These are phyloP conservation scores for Drosophila fulvimacula DNA, from an alignment of 2,888 invertebrate genomes.

Conservation along the genomic window DNA sequence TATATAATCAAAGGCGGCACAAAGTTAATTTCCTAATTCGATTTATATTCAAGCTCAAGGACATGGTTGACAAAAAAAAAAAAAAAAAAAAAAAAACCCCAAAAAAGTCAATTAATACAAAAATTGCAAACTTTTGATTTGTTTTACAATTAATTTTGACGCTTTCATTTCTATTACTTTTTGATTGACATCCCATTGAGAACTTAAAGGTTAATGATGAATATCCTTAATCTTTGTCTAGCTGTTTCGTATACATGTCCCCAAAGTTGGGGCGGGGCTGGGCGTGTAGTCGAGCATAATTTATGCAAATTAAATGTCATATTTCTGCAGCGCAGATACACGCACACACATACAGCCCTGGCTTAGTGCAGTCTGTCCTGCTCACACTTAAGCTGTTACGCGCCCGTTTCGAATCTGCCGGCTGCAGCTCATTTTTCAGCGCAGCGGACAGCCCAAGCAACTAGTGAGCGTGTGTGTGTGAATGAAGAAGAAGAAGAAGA, in stretches of 20 bases:
- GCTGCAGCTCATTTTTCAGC: conserved; percentile 60
- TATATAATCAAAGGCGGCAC: background rate
- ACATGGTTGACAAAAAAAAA: conserved; percentile 7
- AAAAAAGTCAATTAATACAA: conserved; percentile 51
- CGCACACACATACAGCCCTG: conserved; percentile 1
- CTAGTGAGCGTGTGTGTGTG: conserved; percentile 23
- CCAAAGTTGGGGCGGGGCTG: conserved; percentile 13
- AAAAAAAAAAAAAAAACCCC: conserved; percentile 22
- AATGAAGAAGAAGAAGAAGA: conserved; percentile 3
- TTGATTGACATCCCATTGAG: conserved; percentile 49
- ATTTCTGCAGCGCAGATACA: conserved; percentile 51
- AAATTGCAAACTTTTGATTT: conserved; percentile 64
- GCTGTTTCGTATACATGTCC: conserved; percentile 9
- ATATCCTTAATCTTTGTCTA: conserved; percentile 14
- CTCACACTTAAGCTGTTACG: conserved; percentile 7
- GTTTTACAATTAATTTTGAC: background rate
- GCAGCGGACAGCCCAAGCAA: conserved; percentile 55
- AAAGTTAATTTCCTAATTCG: conserved; percentile 57
- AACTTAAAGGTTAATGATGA: conserved; percentile 37
- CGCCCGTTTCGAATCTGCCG: conserved; percentile 24
- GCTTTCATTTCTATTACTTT: conserved; percentile 6
- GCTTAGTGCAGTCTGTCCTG: background rate
- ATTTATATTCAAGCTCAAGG: conserved; percentile 41
- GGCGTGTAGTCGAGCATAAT: conserved; percentile 42
- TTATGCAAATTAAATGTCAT: conserved; percentile 69